Base-by-base conservation (phyloP, 1,140 invertebrate species). In the Macrobrachium rosenbergii region DNA sequence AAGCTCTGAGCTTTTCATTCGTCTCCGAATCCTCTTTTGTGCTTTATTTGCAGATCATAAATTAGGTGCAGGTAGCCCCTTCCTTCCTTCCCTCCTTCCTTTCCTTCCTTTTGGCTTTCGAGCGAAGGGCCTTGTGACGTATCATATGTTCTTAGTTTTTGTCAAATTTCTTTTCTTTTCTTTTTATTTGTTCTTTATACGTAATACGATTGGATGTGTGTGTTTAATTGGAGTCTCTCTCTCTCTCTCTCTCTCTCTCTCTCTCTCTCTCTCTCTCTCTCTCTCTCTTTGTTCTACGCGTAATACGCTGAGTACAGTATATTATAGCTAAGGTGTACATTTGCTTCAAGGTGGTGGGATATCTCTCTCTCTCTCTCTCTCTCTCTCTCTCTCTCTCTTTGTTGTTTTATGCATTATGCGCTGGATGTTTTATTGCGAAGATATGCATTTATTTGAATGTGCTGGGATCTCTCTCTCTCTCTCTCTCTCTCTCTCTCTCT, bases 251-350 rank as follows among this genome's bases (percentile, higher is more conserved):
- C 43, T 43, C 43, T 52, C 75, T 77, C 75, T 77, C 43, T 52
- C 43, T 77, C 75, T 52, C 43, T 52, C 43, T 77, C 75, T 77
- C 43, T 77, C 43, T 77, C 43, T 43, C 73, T 76, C 73, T 43
- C 73, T 76, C 73, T 76, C 73, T 76, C n/a, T 0, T 37, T 37
- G 11, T 76, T 10, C 5, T 76, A 23, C 28, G 16, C 8, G 2
- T 37, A 14, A 5, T 19, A 23, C n/a, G n/a, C 67, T 28, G n/a
- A 6, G 67, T 23, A 11, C n/a, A n/a, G n/a, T n/a, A 69, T 69
- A n/a, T n/a, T 28, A 23, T 37, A 37, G 28, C 3, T 2, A 37
- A 37, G 28, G 28, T 37, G 11, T n/a, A 11, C 12, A 28, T 12
- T 28, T 37, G 1, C 28, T 43, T 73, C 69, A 43, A 14, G 23